Percentiles rank a stretch among this genome's conserved stretches.
These are phyloP conservation scores for Gila robusta DNA, from an alignment of 2,797 vertebrate genomes.

Conservation along the genomic window DNA sequence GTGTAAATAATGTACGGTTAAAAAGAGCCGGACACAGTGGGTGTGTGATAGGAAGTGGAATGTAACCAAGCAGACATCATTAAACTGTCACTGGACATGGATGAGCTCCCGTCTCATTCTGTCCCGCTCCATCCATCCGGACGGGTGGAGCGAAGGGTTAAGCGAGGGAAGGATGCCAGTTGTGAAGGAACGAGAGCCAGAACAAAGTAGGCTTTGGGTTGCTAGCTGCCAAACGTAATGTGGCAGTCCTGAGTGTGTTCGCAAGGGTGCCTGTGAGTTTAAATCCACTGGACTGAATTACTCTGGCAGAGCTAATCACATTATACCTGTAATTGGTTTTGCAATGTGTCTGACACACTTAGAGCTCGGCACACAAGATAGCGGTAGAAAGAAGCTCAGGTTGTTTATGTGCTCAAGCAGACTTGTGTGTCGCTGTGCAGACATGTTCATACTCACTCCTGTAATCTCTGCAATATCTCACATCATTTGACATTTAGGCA, in stretches of 20 bases:
- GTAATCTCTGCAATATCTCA: slow-evolving; percentile 30
- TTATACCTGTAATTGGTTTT: slow-evolving; percentile 67
- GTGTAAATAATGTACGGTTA: slow-evolving; percentile 48
- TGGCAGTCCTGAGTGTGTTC: slow-evolving; percentile 31
- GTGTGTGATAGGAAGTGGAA: slow-evolving; percentile 25
- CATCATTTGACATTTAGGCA: slow-evolving; percentile 1
- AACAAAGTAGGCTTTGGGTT: slow-evolving; percentile 42
- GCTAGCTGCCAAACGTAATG: slow-evolving; percentile 29
- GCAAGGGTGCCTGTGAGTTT: slow-evolving; percentile 34
- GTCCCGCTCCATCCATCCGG: slow-evolving; percentile 31
- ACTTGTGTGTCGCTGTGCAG: slow-evolving; percentile 19
- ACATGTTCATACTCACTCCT: slow-evolving; percentile 38
- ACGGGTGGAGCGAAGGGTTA: slow-evolving; percentile 31
- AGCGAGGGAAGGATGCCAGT: slow-evolving; percentile 29
- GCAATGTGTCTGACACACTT: slow-evolving; percentile 52
- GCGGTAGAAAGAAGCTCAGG: slow-evolving; percentile 42
- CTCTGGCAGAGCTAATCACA: slow-evolving; percentile 62
- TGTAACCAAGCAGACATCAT: slow-evolving; percentile 57
- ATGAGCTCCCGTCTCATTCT: slow-evolving; percentile 23
- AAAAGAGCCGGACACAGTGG: slow-evolving; percentile 33
- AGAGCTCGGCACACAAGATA: slow-evolving; percentile 25
- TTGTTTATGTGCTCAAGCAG: slow-evolving; percentile 47
- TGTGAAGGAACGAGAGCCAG: slow-evolving; percentile 32
- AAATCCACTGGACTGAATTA: slow-evolving; percentile 57
- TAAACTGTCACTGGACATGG: slow-evolving; percentile 57